Base-by-base conservation (phyloP, 1,140 invertebrate genomes). In the Druon quercuslanigerum region DNA sequence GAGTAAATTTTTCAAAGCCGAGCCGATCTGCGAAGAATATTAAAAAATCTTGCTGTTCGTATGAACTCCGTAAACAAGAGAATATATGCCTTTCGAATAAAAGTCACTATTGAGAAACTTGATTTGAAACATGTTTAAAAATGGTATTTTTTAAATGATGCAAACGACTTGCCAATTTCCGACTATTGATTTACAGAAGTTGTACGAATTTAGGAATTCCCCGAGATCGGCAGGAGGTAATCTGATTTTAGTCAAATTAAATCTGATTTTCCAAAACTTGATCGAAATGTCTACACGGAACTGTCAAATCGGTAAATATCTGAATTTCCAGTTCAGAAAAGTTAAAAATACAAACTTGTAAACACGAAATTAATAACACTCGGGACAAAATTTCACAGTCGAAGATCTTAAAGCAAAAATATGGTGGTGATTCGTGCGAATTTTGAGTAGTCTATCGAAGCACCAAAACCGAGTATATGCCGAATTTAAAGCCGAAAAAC, bases 401-500 rank as follows among this genome's bases (percentile, higher is more conserved):
- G n/a, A 66, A 66, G 60, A 20, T 66, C 33, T 66, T 66, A 40
- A n/a, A 25, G 25, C 20, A 66, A 66, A 66, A 40, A 66, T 16
- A n/a, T 16, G 19, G 73, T 71, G 78, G 80, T 77, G 16, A 57
- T 74, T 54, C 75, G 25, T 74, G 70, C 20, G 51, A 87, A 87
- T 91, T 90, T 90, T 75, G 86, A 87, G 83, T 91, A 91, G 84
- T 91, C 90, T 90, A 91, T 91, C 89, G 87, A 88, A 88, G 86
- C 88, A 91, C 90, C 87, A 91, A 91, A 85, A 91, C 80, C 89
- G 80, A 80, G 56, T 71, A 72, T 84, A 72, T 73, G 72, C 76
- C 76, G 76, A 81, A 83, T 81, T 40, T 51, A 74, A 83, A 86
- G 83, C 84, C 85, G 85, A 90, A 90, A 90, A 83, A 90, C 90